phyloP scores from a whole-genome alignment of 2,888 invertebrate species.

The Trichogramma dendrolimi region DNA sequence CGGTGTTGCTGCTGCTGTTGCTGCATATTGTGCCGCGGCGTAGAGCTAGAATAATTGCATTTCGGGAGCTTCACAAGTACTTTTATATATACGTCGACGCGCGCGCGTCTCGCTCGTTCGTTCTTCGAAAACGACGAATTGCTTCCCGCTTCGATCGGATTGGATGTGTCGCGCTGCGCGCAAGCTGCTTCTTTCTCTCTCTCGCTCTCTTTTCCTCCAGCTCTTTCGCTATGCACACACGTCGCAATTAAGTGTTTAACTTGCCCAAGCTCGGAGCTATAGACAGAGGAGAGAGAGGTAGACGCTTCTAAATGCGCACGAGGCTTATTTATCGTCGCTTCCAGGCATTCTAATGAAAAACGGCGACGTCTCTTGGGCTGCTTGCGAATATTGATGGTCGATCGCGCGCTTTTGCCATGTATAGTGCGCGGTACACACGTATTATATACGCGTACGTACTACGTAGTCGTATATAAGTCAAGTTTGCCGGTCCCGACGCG shows the following conservation, averaged over 20 bases:
- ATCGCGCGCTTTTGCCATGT: not conserved
- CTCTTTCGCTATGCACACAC: not conserved
- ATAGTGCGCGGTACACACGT: no score
- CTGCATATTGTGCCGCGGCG: not conserved
- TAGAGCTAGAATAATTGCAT: constrained; percentile 12
- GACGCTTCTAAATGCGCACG: not conserved
- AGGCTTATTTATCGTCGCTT: constrained; percentile 17
- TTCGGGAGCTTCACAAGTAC: not conserved
- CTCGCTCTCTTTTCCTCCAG: not conserved
- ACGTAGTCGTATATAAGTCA: no score
- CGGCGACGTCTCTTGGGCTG: not conserved
- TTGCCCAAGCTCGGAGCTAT: constrained; percentile 4
- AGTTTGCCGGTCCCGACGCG: no score
- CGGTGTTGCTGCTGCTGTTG: no score
- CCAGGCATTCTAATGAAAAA: constrained; percentile 14
- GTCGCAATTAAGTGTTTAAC: constrained; percentile 24
- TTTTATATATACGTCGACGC: no score
- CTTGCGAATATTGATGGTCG: constrained; percentile 11
- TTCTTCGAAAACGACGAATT: no score
- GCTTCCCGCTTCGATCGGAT: no score
- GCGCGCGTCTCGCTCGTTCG: no score
- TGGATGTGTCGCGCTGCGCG: constrained; percentile 2
- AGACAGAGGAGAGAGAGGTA: no score
- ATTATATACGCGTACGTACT: no score
- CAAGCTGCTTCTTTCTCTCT: constrained; percentile 2